Conservation (phyloP, 2,113 vertebrate species). For the Bombycilla garrulus region DNA sequence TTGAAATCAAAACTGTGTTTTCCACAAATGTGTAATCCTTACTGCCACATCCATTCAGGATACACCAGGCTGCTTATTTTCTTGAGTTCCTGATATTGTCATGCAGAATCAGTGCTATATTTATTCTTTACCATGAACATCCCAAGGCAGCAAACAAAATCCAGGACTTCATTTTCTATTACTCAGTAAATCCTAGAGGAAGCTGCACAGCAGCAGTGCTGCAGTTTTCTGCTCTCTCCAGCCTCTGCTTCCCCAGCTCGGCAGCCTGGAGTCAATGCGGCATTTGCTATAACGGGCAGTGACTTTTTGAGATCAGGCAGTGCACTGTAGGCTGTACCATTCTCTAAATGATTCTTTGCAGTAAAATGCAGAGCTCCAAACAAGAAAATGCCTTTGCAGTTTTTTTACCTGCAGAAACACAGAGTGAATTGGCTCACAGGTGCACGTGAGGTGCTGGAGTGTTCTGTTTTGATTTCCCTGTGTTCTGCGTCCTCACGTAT, state of each 20-base stretch:
- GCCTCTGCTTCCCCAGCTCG: neutral
- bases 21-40: neutral
- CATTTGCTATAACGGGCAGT: conserved; percentile 56
- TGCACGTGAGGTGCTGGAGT: neutral
- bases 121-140: neutral
- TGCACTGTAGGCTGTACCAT: neutral
- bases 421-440: neutral
- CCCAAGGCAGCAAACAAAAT: neutral
- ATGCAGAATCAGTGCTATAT: neutral
- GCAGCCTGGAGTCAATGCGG: conserved; percentile 34
- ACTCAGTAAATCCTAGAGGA: neutral
- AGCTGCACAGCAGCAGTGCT: neutral
- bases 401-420: neutral
- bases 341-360: neutral
- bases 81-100: neutral
- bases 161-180: neutral
- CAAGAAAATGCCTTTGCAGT: neutral
- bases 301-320: conserved; percentile 57
- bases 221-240: neutral
- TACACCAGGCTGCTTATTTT: neutral
- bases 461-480: neutral
- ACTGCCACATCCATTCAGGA: neutral
- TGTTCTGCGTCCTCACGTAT: neutral
- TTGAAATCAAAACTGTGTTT: neutral
- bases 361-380: neutral